Evolutionary conservation across 2,797 vertebrate species (phyloP).

Genomic region (Ctenochaetus hawaiiensis): DNA sequence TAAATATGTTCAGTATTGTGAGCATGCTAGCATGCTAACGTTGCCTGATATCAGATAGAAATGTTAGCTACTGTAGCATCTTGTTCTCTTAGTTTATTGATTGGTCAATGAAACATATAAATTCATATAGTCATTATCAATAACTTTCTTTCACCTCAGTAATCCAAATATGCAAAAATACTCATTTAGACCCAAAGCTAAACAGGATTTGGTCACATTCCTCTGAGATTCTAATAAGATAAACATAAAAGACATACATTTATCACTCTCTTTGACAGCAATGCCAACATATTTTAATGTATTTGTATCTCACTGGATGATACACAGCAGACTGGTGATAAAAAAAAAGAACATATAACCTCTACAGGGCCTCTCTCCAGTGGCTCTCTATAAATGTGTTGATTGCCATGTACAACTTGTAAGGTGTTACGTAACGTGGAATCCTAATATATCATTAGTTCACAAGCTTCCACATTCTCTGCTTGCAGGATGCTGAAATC

Average conservation of each 20-base stretch:
- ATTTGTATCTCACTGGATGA: background rate
- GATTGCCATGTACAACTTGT: slow-evolving; percentile 29
- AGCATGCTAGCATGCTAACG: too few species aligned
- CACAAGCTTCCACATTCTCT: slow-evolving; percentile 24
- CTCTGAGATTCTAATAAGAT: background rate
- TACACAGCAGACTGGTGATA: background rate
- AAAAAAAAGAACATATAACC: background rate
- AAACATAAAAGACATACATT: background rate
- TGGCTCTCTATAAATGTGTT: slow-evolving; percentile 23
- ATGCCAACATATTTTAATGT: background rate
- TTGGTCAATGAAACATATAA: too few species aligned
- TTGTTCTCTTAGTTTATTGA: too few species aligned
- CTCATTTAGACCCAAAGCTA: background rate
- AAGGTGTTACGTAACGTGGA: slow-evolving; percentile 38
- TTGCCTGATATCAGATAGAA: too few species aligned
- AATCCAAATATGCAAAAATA: background rate
- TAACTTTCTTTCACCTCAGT: background rate
- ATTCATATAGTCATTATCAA: too few species aligned
- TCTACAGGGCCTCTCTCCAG: slow-evolving; percentile 18
- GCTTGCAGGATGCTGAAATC: slow-evolving; percentile 15
- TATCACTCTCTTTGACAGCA: background rate
- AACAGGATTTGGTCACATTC: background rate
- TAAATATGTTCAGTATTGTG: too few species aligned
- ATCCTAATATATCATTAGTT: slow-evolving; percentile 43
- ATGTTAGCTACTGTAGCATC: too few species aligned